phyloP scores from a whole-genome alignment of 2,888 invertebrate genomes.

The Macropis europaea region DNA sequence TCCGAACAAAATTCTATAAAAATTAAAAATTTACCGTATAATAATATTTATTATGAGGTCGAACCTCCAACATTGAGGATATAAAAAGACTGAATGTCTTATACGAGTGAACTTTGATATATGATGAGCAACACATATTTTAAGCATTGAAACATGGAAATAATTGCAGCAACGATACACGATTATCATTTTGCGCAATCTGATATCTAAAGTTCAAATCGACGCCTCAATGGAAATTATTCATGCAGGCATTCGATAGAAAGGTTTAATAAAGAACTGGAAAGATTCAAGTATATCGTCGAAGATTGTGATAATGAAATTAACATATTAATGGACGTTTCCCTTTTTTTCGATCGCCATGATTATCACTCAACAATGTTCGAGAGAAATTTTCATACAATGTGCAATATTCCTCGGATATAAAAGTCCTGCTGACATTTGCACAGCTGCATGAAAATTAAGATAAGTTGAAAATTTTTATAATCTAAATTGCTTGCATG shows the following conservation, averaged over 20 bases:
- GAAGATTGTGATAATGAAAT: slow-evolving; percentile 17
- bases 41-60: neutral
- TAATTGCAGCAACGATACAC: slow-evolving; percentile 42
- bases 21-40: too few species aligned
- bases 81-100: slow-evolving; percentile 26
- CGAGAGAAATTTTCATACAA: slow-evolving; percentile 20
- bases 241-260: slow-evolving; percentile 9
- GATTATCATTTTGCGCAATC: slow-evolving; percentile 45
- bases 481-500: too few species aligned
- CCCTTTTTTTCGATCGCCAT: neutral
- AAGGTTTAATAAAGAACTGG: slow-evolving; percentile 15
- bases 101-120: slow-evolving; percentile 48
- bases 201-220: slow-evolving; percentile 52
- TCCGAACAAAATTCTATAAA: too few species aligned
- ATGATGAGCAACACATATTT: slow-evolving; percentile 40
- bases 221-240: slow-evolving; percentile 36
- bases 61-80: neutral
- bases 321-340: slow-evolving; percentile 45
- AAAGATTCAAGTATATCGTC: slow-evolving; percentile 20
- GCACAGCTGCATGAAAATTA: neutral
- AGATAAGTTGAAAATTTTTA: too few species aligned
- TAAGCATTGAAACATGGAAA: slow-evolving; percentile 41
- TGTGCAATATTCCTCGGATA: neutral
- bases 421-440: neutral
- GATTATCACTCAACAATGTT: slow-evolving; percentile 3